Percentiles rank a stretch among this genome's conserved stretches.
Evolutionary conservation across 2,888 invertebrate genomes (phyloP).

Genomic region (Sarcophaga caerulescens): DNA sequence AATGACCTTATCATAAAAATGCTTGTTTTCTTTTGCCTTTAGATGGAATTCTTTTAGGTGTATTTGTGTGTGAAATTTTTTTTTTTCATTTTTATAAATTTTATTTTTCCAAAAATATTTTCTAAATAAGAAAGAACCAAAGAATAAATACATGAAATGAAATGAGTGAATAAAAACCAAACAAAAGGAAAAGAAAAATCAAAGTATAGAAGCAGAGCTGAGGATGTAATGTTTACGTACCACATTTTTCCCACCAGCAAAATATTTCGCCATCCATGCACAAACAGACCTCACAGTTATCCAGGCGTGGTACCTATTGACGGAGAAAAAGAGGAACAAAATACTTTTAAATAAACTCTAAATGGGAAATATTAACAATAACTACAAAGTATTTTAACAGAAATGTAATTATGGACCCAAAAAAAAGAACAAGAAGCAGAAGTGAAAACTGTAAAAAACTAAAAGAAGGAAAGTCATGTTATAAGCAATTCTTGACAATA

Average conservation of each 20-base stretch:
- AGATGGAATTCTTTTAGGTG: no score
- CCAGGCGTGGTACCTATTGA: conserved; percentile 83
- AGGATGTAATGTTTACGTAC: conserved; percentile 74
- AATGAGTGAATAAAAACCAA: background rate
- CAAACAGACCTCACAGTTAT: conserved; percentile 85
- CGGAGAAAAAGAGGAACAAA: conserved; percentile 15
- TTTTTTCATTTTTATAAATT: no score
- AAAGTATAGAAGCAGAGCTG: background rate
- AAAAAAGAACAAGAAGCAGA: background rate
- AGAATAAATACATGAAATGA: background rate
- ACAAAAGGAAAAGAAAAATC: conserved; percentile 26
- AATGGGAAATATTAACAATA: background rate
- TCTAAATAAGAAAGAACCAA: background rate
- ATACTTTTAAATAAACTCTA: conserved; percentile 6
- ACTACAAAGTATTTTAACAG: background rate
- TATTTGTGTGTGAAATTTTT: no score
- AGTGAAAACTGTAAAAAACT: background rate
- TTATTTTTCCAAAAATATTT: no score
- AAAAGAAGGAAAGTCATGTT: background rate
- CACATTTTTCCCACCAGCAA: conserved; percentile 86
- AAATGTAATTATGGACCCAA: background rate
- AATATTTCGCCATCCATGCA: conserved; percentile 86
- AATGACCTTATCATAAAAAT: conserved; percentile 4
- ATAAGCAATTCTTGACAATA: no score
- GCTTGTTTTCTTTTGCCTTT: no score